Base-by-base conservation (phyloP, 1,140 invertebrate species). In the Euura saliciscinereae region DNA sequence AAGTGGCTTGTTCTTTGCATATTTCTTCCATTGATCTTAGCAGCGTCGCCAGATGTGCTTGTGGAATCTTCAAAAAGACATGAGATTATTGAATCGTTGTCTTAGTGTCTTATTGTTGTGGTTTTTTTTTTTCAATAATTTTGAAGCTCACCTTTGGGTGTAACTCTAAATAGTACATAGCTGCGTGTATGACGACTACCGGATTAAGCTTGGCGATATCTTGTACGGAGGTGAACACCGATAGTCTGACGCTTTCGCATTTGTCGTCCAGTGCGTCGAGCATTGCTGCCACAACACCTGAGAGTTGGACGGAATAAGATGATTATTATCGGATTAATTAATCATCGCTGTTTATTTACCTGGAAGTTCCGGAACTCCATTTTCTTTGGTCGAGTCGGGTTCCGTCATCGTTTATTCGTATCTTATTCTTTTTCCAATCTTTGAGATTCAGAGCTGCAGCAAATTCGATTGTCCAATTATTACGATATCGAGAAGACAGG, bases 221-320 rank as follows among this genome's bases (percentile, higher is more conserved):
- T 10, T 86, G 80, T 43, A 93, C 83, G 0, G 91, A 89, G 69
- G 82, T 80, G 46, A 85, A 86, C 66, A 90, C 89, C 44, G 89
- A 85, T 67, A 86, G 80, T 67, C 84, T 86, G 44, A 92, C 91
- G 45, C 86, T 75, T 64, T 87, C 84, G 83, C 90, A 89, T 83
- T 90, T 91, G 80, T 93, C 91, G 43, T 87, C 83, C 46, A 91
- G 81, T 2, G 88, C 86, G 69, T 91, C 90, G 46, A 93, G 80
- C 13, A 93, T 82, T 65, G 87, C 88, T 73, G 85, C 86, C 44
- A 92, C 80, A n/a, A 90, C 88, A 72, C 88, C 91, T 92, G 75
- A 65, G 86, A 86, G 28, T 28, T 28, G 28, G 28, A 28, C 28
- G 28, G 28, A 28, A 28, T 28, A 28, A 28, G 28, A 28, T 28